Conservation (phyloP, 2,113 vertebrate genomes). For the Clupea harengus region DNA sequence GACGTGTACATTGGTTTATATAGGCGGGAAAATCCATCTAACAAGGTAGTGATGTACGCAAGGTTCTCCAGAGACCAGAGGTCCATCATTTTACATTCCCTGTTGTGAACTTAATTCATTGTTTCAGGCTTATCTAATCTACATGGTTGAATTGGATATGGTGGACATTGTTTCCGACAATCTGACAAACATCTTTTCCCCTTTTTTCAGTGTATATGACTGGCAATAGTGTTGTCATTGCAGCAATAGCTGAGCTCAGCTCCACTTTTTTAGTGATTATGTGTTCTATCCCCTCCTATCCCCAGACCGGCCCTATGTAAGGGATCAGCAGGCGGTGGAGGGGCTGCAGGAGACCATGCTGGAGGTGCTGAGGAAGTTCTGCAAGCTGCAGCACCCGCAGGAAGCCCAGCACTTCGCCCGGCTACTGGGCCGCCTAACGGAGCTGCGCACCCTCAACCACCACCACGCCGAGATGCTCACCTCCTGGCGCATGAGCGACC, state of each 20-base stretch:
- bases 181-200: too few relatives aligned
- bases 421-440: slow-evolving; percentile 91
- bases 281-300: not conserved
- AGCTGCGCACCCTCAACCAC: slow-evolving; percentile 93
- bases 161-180: too few relatives aligned
- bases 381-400: slow-evolving; percentile 81
- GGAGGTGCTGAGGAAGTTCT: slow-evolving; percentile 86
- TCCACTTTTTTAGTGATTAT: not conserved
- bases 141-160: too few relatives aligned
- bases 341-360: slow-evolving; percentile 89
- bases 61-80: too few relatives aligned
- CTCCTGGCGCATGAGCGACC: slow-evolving; percentile 91
- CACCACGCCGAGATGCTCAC: slow-evolving; percentile 93
- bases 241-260: not conserved
- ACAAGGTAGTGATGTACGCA: too few relatives aligned
- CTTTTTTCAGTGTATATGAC: too few relatives aligned
- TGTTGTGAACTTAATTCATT: too few relatives aligned
- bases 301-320: slow-evolving; percentile 89
- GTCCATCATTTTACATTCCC: too few relatives aligned
- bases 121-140: too few relatives aligned
- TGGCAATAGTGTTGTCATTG: too few relatives aligned
- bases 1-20: too few relatives aligned
- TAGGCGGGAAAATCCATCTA: too few relatives aligned
- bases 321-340: slow-evolving; percentile 87
- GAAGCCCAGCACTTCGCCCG: slow-evolving; percentile 94